Base-by-base conservation (phyloP, 2,797 vertebrate species). In the Helarctos malayanus region DNA sequence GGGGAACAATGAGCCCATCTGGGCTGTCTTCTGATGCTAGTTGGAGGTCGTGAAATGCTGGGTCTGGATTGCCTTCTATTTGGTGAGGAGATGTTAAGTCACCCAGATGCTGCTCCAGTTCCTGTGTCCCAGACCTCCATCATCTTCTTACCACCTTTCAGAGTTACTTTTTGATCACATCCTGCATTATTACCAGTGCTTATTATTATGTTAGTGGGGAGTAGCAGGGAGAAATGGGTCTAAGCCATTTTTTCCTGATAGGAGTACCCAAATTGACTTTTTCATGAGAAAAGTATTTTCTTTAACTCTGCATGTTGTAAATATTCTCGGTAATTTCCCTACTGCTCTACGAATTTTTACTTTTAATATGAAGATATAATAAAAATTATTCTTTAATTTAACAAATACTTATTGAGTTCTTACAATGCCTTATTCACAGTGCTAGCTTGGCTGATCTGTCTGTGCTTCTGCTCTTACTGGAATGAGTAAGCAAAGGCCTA, bases 241-340 rank as follows among this genome's bases (percentile, higher is more conserved):
- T 32, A 54, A 79, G 29, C 16, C 41, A 83, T 87, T 75, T 6
- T 32, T 57, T 52, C 29, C 8, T 81, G 27, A 71, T 19, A 93
- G 25, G 79, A 89, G 38, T 83, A 65, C 45, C 32, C 63, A 95
- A 85, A n/a, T 59, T 83, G 23, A 93, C 12, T 88, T 92, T 85
- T 93, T 49, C 27, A 54, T 87, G 52, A 91, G 56, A 27, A 69
- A 92, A 94, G 4, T 88, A 1, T 88, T 65, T 56, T 59, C 52
- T 92, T 87, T 76, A 61, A 54, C 41, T 35, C 35, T 92, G 83
- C 47, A 41, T 47, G 2, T 19, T 90, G 27, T 90, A 59, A 75
- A 89, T 90, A 73, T 59, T 84, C 13, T 57, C 13, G 56, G 27
- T 91, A 45, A 59, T 61, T 61, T 87, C 80, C 57, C 27, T 59